Evolutionary conservation across 2,888 invertebrate genomes (phyloP), one percentile per base, ranked within the genome.

Genomic region (Gortyna flavago): DNA sequence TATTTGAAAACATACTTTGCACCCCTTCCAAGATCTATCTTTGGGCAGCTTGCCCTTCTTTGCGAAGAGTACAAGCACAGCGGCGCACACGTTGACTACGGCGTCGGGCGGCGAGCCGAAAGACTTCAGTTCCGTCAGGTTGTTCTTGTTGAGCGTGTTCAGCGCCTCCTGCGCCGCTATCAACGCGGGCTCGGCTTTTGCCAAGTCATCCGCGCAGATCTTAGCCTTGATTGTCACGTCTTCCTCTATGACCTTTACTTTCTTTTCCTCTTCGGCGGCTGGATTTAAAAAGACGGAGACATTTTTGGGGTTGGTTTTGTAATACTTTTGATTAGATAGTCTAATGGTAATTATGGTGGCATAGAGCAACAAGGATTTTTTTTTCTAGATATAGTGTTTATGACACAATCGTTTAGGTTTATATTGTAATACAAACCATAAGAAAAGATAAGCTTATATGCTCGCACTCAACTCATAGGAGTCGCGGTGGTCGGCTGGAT

Each of bases 71-170:
- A 99, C 98, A 87, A 99, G 97, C 7, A 99, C 99, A 13, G 99
- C 99, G 2, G 98, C 98, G 16, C 98, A 97, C 0, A 99, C 99
- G 89, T 97, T 98, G 0, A 98, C 98, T 0, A 99, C 99, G 74
- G 99, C 98, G 64, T 98, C 97, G 0, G 99, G 99, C 8, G 99
- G 99, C 8, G 98, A 97, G 0, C 99, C 99, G 93, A 99, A 99
- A 0, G 99, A 99, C 93, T 99, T 99, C 91, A 99, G 94, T 95
- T 99, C 99, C 0, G 99, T 99, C 85, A 99, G 95, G 93, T 99
- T 99, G 91, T 98, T 98, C 96, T 99, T 99, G 92, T 99, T 99
- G 41, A 99, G 95, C 0, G 99, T 99, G 91, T 99, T 98, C 71
- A 99, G 95, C 16, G 99, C 99, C 89, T 98, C 99, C 92, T 98